Conservation (phyloP, 2,888 invertebrate species). For the Lymantria dispar region DNA sequence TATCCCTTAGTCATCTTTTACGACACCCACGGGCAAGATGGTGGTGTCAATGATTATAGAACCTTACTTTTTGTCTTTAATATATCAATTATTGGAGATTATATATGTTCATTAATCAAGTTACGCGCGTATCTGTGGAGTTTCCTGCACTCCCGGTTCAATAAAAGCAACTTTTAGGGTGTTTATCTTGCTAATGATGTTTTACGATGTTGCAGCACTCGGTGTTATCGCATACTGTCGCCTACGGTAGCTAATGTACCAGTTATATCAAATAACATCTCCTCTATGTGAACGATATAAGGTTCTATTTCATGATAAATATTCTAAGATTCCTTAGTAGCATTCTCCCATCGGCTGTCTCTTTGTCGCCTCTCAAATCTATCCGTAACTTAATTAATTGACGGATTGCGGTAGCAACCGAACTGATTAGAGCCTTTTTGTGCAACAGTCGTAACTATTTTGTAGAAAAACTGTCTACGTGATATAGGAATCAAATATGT, state of each 20-base stretch:
- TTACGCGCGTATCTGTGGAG: constrained; percentile 37
- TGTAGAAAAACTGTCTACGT: constrained; percentile 52
- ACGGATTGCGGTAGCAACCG: constrained; percentile 66
- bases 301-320: constrained; percentile 32
- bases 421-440: constrained; percentile 59
- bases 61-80: background rate
- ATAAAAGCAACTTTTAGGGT: constrained; percentile 65
- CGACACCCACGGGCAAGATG: too few relatives aligned
- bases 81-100: constrained; percentile 9
- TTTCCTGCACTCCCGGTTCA: constrained; percentile 59
- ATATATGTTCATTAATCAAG: constrained; percentile 44
- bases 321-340: constrained; percentile 30
- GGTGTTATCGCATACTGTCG: constrained; percentile 65
- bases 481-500: constrained; percentile 26
- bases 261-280: constrained; percentile 30
- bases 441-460: constrained; percentile 60
- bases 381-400: constrained; percentile 69
- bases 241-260: constrained; percentile 69
- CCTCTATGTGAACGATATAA: constrained; percentile 37
- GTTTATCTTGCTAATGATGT: constrained; percentile 80
- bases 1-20: too few relatives aligned
- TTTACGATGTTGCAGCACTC: constrained; percentile 70
- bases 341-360: constrained; percentile 49
- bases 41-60: background rate
- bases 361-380: constrained; percentile 72